phyloP scores from a whole-genome alignment of 1,140 invertebrate species.

The Linepithema humile region DNA sequence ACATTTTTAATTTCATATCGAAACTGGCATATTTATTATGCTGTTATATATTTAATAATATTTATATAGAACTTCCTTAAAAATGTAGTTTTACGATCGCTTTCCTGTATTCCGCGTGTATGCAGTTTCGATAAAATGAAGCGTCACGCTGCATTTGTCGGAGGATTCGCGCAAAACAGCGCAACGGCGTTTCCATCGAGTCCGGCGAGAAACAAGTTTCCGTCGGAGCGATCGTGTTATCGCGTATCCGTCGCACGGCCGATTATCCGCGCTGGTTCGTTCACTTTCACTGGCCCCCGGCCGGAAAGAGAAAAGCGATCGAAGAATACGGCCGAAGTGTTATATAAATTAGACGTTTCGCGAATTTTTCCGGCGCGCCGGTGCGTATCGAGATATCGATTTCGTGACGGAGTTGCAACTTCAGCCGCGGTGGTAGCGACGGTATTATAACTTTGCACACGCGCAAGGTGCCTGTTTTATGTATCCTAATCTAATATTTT shows the following conservation, averaged over 20 bases:
- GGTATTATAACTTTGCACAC: neutral
- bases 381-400: slow-evolving; percentile 27
- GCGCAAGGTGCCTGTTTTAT: neutral
- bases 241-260: slow-evolving; percentile 58
- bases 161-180: neutral
- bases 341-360: slow-evolving; percentile 78
- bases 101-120: neutral
- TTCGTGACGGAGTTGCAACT: slow-evolving; percentile 16
- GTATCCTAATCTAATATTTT: neutral
- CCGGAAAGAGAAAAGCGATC: slow-evolving; percentile 77
- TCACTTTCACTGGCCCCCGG: slow-evolving; percentile 76
- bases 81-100: neutral
- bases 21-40: neutral
- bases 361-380: slow-evolving; percentile 38
- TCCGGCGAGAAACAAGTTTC: slow-evolving; percentile 60
- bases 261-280: slow-evolving; percentile 63
- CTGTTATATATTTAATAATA: neutral
- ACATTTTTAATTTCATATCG: slow-evolving; percentile 5
- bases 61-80: neutral
- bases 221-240: slow-evolving; percentile 61
- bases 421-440: neutral
- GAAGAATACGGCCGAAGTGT: slow-evolving; percentile 63
- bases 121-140: neutral
- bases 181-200: neutral
- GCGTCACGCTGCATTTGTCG: neutral